phyloP scores from a whole-genome alignment of 2,797 vertebrate species.

The Harpagifer antarcticus region DNA sequence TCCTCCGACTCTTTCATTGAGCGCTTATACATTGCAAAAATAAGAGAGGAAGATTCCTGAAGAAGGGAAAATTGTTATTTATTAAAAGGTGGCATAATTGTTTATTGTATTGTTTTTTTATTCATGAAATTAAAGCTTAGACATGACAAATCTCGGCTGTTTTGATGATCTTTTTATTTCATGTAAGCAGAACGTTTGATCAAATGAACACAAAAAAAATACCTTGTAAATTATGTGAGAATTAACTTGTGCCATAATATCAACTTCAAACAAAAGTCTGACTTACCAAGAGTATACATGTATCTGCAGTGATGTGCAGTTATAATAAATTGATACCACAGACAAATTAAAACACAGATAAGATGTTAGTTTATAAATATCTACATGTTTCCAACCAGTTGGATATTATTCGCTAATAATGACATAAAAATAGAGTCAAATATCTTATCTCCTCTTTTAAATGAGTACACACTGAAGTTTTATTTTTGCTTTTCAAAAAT shows the following conservation, averaged over 20 bases:
- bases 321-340: neutral
- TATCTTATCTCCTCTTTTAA: conserved; percentile 13
- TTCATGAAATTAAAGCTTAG: conserved; percentile 79
- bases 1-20: conserved; percentile 26
- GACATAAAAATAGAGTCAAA: conserved; percentile 34
- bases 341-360: conserved; percentile 25
- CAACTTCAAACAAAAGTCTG: neutral
- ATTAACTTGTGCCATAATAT: neutral
- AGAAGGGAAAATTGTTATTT: conserved; percentile 73
- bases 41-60: conserved; percentile 49
- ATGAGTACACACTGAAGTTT: neutral
- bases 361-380: conserved; percentile 39
- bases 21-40: conserved; percentile 62
- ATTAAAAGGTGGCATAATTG: conserved; percentile 75
- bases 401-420: conserved; percentile 43
- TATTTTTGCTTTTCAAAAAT: neutral
- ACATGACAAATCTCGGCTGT: conserved; percentile 42
- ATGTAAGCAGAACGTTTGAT: neutral
- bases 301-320: neutral
- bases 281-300: neutral
- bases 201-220: neutral
- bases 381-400: conserved; percentile 56
- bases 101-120: conserved; percentile 82
- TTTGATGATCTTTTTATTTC: conserved; percentile 19
- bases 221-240: neutral